These are phyloP conservation scores for Ennomos fuscantarius DNA, from an alignment of 2,888 invertebrate species.

Conservation along the genomic window DNA sequence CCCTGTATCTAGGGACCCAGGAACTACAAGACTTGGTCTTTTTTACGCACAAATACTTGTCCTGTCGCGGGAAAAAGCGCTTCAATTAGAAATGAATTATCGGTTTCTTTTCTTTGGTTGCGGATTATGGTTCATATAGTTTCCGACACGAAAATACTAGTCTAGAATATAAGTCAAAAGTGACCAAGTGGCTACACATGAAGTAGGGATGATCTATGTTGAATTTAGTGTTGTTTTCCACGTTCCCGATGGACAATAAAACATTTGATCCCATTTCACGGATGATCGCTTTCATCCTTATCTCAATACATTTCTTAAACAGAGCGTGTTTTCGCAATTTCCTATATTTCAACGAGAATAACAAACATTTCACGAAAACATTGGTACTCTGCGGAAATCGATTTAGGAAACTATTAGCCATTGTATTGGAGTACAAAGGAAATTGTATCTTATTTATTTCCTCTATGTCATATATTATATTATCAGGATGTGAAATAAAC, in stretches of 20 bases:
- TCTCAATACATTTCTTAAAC: constrained; percentile 6
- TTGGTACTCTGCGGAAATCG: constrained; percentile 20
- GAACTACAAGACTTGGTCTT: too few relatives aligned
- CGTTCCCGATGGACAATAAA: too few relatives aligned
- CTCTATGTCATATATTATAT: constrained; percentile 13
- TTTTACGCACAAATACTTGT: too few relatives aligned
- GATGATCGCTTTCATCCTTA: background rate
- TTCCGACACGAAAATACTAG: too few relatives aligned
- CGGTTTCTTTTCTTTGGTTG: too few relatives aligned
- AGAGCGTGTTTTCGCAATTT: constrained; percentile 18
- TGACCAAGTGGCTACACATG: too few relatives aligned
- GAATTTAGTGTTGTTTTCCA: background rate
- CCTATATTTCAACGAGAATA: constrained; percentile 19
- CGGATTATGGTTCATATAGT: too few relatives aligned
- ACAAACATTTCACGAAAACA: constrained; percentile 26
- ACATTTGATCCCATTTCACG: constrained; percentile 6
- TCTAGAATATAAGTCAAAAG: too few relatives aligned
- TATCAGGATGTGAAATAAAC: background rate
- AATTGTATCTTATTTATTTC: constrained; percentile 19
- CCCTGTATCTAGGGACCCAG: too few relatives aligned
- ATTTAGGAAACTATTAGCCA: constrained; percentile 22
- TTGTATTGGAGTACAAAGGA: constrained; percentile 17
- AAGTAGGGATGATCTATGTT: too few relatives aligned
- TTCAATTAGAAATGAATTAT: too few relatives aligned
- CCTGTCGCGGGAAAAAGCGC: too few relatives aligned